Evolutionary conservation across 1,140 invertebrate species (phyloP).

Genomic region (Leptonema lineaticorne): DNA sequence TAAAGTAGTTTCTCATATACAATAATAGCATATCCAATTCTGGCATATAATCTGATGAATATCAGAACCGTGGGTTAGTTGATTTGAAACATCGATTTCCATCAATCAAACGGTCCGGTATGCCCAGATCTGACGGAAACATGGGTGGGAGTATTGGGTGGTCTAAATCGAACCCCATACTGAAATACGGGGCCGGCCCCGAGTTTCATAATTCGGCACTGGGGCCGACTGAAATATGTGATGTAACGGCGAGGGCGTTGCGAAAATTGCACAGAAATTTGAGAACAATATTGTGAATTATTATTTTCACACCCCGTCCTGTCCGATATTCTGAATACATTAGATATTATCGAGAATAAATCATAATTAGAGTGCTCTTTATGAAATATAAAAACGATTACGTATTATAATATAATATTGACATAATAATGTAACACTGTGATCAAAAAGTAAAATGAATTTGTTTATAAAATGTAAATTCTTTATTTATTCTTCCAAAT

Average conservation of each 20-base stretch:
- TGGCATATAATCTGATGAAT: constrained; percentile 13
- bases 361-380: not conserved
- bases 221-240: constrained; percentile 5
- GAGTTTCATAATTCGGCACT: not conserved
- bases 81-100: constrained; percentile 22
- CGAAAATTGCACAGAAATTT: not conserved
- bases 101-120: constrained; percentile 17
- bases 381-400: not conserved
- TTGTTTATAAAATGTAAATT: no score
- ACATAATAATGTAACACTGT: no score
- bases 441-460: no score
- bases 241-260: constrained; percentile 10
- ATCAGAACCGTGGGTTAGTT: constrained; percentile 18
- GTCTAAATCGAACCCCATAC: constrained; percentile 6
- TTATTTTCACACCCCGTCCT: not conserved
- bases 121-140: constrained; percentile 20
- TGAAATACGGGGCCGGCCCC: constrained; percentile 1
- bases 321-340: not conserved
- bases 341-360: constrained; percentile 2
- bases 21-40: not conserved
- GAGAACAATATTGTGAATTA: constrained; percentile 9
- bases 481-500: no score
- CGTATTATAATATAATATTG: no score
- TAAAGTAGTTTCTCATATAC: no score
- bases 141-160: not conserved